Evolutionary conservation across 2,888 invertebrate species (phyloP).

Genomic region (Eumerus sabulonum): DNA sequence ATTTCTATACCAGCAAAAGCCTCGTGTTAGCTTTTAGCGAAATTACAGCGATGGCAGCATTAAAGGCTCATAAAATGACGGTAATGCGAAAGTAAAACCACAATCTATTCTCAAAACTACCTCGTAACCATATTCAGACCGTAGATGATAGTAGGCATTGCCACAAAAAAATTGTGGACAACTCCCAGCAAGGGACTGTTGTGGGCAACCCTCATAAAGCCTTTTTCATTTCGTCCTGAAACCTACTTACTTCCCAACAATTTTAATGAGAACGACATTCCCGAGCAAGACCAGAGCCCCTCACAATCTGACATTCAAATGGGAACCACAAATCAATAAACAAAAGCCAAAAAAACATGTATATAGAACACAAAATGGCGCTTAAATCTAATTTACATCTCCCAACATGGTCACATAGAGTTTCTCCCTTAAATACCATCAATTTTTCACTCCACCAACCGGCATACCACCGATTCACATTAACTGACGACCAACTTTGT

Average conservation of each 20-base stretch:
- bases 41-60: too few relatives aligned
- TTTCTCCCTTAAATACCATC: slow-evolving; percentile 29
- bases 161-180: too few relatives aligned
- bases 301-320: slow-evolving; percentile 41
- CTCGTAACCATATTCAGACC: too few relatives aligned
- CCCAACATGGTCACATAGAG: slow-evolving; percentile 52
- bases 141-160: too few relatives aligned
- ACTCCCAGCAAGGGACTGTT: too few relatives aligned
- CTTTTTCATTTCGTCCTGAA: too few relatives aligned
- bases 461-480: not conserved
- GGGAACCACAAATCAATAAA: slow-evolving; percentile 46
- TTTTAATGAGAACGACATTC: slow-evolving; percentile 36
- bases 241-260: slow-evolving; percentile 1
- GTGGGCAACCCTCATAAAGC: too few relatives aligned
- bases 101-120: too few relatives aligned
- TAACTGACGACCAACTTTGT: slow-evolving; percentile 49
- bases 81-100: too few relatives aligned
- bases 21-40: too few relatives aligned
- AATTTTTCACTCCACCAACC: slow-evolving; percentile 16
- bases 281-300: slow-evolving; percentile 14
- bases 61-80: too few relatives aligned
- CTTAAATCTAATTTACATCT: slow-evolving; percentile 66
- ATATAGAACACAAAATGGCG: slow-evolving; percentile 59
- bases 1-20: too few relatives aligned
- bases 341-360: not conserved